A percentile compares a stretch with the other conserved stretches of the same genome.
Evolutionary conservation across 2,888 invertebrate genomes (phyloP).

Genomic region (Toxonevra muliebris): DNA sequence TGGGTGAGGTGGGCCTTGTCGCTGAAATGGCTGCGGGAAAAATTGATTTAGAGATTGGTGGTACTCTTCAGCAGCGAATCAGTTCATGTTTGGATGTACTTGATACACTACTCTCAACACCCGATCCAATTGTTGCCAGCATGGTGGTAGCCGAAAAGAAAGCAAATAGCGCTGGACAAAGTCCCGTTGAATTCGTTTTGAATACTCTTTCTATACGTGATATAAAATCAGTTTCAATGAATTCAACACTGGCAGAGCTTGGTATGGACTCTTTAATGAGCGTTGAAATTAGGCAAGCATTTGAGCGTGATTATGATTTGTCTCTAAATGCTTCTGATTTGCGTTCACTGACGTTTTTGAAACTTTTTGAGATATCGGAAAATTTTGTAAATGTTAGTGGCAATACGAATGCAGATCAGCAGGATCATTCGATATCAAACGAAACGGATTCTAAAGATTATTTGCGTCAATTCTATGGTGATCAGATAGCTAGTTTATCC

Average conservation of each 20-base stretch:
- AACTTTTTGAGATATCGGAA: conserved; percentile 52
- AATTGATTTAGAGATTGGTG: conserved; percentile 74
- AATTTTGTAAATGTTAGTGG: too few relatives aligned
- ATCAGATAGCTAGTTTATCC: background rate
- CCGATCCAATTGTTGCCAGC: conserved; percentile 76
- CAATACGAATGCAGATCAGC: too few relatives aligned
- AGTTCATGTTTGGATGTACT: conserved; percentile 79
- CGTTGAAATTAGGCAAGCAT: conserved; percentile 90
- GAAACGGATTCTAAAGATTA: background rate
- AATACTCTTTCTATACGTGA: conserved; percentile 74
- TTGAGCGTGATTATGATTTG: conserved; percentile 88
- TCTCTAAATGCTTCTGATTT: conserved; percentile 37
- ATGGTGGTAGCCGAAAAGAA: conserved; percentile 87
- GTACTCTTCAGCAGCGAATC: conserved; percentile 85
- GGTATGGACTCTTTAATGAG: conserved; percentile 97
- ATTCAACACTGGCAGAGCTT: conserved; percentile 81
- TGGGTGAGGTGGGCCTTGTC: conserved; percentile 85
- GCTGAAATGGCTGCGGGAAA: conserved; percentile 77
- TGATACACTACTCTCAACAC: conserved; percentile 76
- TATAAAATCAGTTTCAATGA: conserved; percentile 73
- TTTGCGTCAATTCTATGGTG: background rate
- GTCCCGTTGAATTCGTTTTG: conserved; percentile 76
- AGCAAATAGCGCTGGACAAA: conserved; percentile 69
- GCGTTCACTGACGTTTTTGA: conserved; percentile 77
- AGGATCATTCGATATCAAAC: too few relatives aligned